Base-by-base conservation (phyloP, 2,797 vertebrate species). In the Orestias chungarensis region DNA sequence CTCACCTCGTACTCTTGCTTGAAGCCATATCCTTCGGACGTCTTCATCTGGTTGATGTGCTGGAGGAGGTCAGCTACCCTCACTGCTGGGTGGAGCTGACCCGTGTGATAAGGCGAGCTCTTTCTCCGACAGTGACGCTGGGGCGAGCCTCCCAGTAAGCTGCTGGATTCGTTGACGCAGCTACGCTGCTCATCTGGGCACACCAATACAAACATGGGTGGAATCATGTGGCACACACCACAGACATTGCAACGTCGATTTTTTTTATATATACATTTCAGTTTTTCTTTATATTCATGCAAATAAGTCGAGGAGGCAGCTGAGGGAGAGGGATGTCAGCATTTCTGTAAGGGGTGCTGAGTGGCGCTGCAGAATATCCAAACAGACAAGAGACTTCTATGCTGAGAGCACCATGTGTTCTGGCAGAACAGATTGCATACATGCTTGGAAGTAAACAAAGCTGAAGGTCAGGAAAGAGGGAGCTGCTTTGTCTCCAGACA, bases 41-140 rank as follows among this genome's bases (percentile, higher is more conserved):
- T 98, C 91, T 99, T 99, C 97, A 99, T 99, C 93, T 98, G 97
- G 91, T 97, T 97, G 94, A 99, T 99, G 82, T 99, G 97, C 87
- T 99, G 97, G 18, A 99, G 95, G 20, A 99, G 96, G 86, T 99
- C 97, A 0, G 97, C 96, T 80, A 99, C 97, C 0, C 96, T 92
- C 29, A 99, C 97, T 0, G 97, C 97, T 0, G 97, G 97, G 81
- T 97, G 97, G 52, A 99, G 95, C 93, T 99, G 97, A 44, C 96
- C 97, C 0, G 96, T 98, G 93, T 98, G 97, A 76, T 98, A 99
- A 0, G 96, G 97, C 29, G 97, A 98, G 74, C 95, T 96, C 87
- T 97, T 97, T 82, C 95, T 94, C 31, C 96, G 95, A 0, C 96
- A 95, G 29, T 93, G 95, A 6, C 95, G 94, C 35, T 95, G 92